Evolutionary conservation across 2,113 vertebrate species (phyloP), one percentile per base, ranked within the genome.

Genomic region (Peromyscus leucopus): DNA sequence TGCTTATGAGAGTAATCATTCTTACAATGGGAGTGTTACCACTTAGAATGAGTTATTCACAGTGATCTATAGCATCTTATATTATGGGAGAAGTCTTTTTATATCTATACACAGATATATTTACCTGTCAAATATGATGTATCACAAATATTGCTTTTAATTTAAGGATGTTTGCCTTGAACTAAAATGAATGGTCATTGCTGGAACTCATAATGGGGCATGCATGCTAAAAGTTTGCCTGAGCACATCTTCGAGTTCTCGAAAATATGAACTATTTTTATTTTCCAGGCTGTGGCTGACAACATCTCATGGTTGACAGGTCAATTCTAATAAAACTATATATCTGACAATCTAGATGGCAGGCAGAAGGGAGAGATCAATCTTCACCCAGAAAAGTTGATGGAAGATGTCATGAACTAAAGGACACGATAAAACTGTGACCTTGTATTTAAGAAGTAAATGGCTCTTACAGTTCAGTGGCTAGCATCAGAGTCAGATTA

Each of bases 321-420:
- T 97, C 94, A 98, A 96, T 98, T 65, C 63, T 96, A 97, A 98
- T 97, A 98, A 97, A 98, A 83, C 84, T 95, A 94, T 79, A 63
- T 65, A 89, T 97, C 76, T 98, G 96, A 80, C 94, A 96, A 96
- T 96, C 80, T 96, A 94, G 57, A 89, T 42, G 85, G 75, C 92
- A 96, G 90, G 74, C 36, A 96, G 67, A 98, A 7, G 17, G 55
- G 89, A 82, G 3, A 97, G 85, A 97, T 98, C 90, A 98, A 92
- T 96, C 95, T 97, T 92, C 46, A 57, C 33, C 19, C 69, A 93
- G 80, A 96, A 94, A 94, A 95, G 10, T 2, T 96, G 96, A 97
- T 88, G 46, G 83, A 83, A 91, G 84, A n/a, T 90, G 42, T 97
- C 51, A 90, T 88, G 94, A 96, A 89, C 31, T 79, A 93, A 65